phyloP scores from a whole-genome alignment of 2,888 invertebrate species.

The Penaeus monodon region DNA sequence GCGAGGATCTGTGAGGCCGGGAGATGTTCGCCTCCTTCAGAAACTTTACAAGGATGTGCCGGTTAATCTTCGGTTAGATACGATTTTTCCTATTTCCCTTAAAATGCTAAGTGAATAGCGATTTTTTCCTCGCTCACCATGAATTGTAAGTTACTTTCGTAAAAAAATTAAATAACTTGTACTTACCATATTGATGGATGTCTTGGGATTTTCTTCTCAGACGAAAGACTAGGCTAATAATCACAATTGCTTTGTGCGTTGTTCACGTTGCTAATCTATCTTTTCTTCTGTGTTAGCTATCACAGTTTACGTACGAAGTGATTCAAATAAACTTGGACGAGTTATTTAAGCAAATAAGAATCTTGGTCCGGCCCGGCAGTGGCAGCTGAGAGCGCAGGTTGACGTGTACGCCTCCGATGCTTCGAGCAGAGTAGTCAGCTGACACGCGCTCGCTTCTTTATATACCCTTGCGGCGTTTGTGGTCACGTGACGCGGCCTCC shows the following conservation, averaged over 20 bases:
- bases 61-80: too few relatives aligned
- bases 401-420: slow-evolving; percentile 55
- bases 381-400: slow-evolving; percentile 55
- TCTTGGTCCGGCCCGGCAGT: slow-evolving; percentile 16
- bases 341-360: not conserved
- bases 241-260: not conserved
- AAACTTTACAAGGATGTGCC: too few relatives aligned
- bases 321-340: not conserved
- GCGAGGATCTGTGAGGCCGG: too few relatives aligned
- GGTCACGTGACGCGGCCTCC: slow-evolving; percentile 53
- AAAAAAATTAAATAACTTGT: not conserved
- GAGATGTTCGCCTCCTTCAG: too few relatives aligned
- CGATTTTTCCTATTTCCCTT: too few relatives aligned
- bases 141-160: too few relatives aligned
- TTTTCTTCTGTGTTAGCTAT: not conserved
- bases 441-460: slow-evolving; percentile 14
- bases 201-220: too few relatives aligned
- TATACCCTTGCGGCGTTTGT: slow-evolving; percentile 22
- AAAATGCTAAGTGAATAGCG: too few relatives aligned
- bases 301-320: not conserved
- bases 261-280: not conserved
- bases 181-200: slow-evolving; percentile 4
- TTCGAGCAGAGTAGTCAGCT: slow-evolving; percentile 50
- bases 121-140: too few relatives aligned
- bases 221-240: not conserved